Base-by-base conservation (phyloP, 2,888 invertebrate species). In the Synergus itoensis region DNA sequence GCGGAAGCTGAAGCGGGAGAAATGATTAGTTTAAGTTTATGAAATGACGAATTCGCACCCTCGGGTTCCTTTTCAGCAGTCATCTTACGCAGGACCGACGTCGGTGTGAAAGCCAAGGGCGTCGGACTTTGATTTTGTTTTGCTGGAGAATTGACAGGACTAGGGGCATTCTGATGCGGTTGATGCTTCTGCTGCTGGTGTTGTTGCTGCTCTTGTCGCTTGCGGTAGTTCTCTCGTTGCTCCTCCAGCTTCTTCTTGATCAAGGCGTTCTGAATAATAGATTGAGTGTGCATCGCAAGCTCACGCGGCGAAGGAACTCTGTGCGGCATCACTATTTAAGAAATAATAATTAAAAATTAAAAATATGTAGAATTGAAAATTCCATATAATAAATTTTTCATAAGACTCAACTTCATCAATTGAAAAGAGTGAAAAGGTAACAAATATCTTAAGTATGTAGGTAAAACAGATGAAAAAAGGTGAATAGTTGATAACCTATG, bases 81-180 rank as follows among this genome's bases (percentile, higher is more conserved):
- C 98, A 98, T 98, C 93, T 98, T 98, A 83, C 98, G 95, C 89
- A 98, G 94, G 82, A 98, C 98, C 82, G 98, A 97, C 45, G 98
- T 98, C 80, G 98, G 98, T 0, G 98, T 98, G 93, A 98, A 98
- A 36, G 97, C 96, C 86, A 97, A 94, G 16, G 96, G 96, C 43
- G 95, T 95, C 14, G 95, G 95, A 21, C 95, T 95, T 78, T 93
- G 90, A 14, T 93, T 92, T 84, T 93, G 93, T 87, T 94, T 94
- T 12, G 92, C 92, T 8, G 92, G 92, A 53, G 89, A 90, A 40
- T 88, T 86, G 45, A 91, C 91, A 69, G 91, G 91, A 69, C 90
- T 87, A 9, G 88, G 84, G 63, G 90, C 89, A 48, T 89, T 88
- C 14, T 88, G 88, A 76, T 83, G 82, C 63, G 87, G 85, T 73